These are phyloP conservation scores for Stenoptilia bipunctidactyla DNA, from an alignment of 2,888 invertebrate genomes.

Conservation along the genomic window DNA sequence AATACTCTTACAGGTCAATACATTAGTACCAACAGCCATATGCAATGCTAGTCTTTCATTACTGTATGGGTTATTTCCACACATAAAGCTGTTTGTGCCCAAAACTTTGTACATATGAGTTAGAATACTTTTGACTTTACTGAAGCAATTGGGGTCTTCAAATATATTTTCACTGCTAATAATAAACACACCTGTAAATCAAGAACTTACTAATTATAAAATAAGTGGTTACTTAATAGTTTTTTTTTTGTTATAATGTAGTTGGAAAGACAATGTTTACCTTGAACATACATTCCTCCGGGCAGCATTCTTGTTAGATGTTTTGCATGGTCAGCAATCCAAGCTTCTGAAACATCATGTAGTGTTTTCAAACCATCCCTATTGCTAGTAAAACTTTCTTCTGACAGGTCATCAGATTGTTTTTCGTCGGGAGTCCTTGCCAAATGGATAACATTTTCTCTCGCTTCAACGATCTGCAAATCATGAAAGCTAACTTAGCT, in stretches of 20 bases:
- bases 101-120: slow-evolving; percentile 70
- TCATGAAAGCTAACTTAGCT: too few species aligned
- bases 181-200: slow-evolving; percentile 77
- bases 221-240: background rate
- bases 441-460: slow-evolving; percentile 84
- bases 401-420: slow-evolving; percentile 15
- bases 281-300: slow-evolving; percentile 89
- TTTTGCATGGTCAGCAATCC: slow-evolving; percentile 85
- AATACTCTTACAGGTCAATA: slow-evolving; percentile 74
- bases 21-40: slow-evolving; percentile 64
- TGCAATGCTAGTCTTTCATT: slow-evolving; percentile 77
- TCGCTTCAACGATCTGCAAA: slow-evolving; percentile 72
- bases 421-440: slow-evolving; percentile 78
- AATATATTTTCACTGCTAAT: slow-evolving; percentile 77
- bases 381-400: slow-evolving; percentile 25
- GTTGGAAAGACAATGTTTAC: background rate
- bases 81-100: slow-evolving; percentile 68
- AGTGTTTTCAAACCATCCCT: slow-evolving; percentile 29
- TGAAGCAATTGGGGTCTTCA: slow-evolving; percentile 63
- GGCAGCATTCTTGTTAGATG: slow-evolving; percentile 92
- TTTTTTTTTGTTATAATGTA: background rate
- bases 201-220: background rate
- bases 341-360: slow-evolving; percentile 73
- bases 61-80: slow-evolving; percentile 63
- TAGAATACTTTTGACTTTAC: slow-evolving; percentile 72